phyloP scores from a whole-genome alignment of 2,888 invertebrate species.

The Ptilodon capucinus region DNA sequence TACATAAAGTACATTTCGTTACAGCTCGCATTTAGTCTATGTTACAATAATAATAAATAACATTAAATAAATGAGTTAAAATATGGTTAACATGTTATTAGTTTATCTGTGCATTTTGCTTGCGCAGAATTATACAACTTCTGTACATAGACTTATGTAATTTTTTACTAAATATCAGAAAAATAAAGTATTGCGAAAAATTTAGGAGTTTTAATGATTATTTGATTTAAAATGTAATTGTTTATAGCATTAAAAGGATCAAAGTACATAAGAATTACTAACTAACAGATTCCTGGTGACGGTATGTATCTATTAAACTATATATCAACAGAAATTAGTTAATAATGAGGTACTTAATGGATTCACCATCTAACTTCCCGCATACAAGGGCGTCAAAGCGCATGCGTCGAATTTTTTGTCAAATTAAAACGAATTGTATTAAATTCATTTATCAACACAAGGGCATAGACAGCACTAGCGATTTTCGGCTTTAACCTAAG shows the following conservation, averaged over 20 bases:
- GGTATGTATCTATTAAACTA: too few species aligned
- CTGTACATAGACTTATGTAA: conserved; percentile 76
- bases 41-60: conserved; percentile 11
- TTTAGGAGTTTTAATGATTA: conserved; percentile 48
- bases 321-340: too few species aligned
- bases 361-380: too few species aligned
- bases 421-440: too few species aligned
- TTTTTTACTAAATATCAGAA: conserved; percentile 75
- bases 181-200: conserved; percentile 74
- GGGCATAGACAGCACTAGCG: too few species aligned
- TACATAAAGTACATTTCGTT: not conserved
- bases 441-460: too few species aligned
- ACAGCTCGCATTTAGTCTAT: not conserved
- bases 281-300: not conserved
- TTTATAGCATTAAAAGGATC: not conserved
- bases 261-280: not conserved
- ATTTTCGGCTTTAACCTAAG: too few species aligned
- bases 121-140: conserved; percentile 51
- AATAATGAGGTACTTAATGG: too few species aligned
- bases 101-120: conserved; percentile 58
- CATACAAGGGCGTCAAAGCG: too few species aligned
- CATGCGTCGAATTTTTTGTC: too few species aligned
- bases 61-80: conserved; percentile 6
- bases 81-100: conserved; percentile 28
- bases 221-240: not conserved